Evolutionary conservation across 1,140 invertebrate genomes (phyloP).

Genomic region (Zaprionus gabonicus): DNA sequence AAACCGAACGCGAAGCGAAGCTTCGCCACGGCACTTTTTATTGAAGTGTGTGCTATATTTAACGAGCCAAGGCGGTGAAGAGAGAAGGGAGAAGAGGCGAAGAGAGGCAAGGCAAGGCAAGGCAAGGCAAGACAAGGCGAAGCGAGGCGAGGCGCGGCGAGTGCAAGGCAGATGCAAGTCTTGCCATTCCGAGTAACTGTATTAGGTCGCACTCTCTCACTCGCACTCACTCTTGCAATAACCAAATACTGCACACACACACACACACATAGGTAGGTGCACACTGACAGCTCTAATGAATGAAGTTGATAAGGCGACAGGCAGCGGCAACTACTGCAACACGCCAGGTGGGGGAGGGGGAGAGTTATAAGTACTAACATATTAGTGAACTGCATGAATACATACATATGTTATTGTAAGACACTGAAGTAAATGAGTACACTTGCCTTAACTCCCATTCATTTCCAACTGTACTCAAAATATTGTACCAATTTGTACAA

Average conservation of each 20-base stretch:
- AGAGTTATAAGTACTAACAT: background rate
- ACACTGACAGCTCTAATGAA: slow-evolving; percentile 68
- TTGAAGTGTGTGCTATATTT: slow-evolving; percentile 81
- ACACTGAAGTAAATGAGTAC: too few species aligned
- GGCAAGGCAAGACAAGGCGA: background rate
- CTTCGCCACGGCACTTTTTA: slow-evolving; percentile 61
- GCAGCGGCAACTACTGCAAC: slow-evolving; percentile 31
- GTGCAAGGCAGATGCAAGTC: slow-evolving; percentile 49
- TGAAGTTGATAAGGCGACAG: slow-evolving; percentile 70
- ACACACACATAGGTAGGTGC: background rate
- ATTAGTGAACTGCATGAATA: too few species aligned
- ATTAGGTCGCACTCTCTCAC: slow-evolving; percentile 34
- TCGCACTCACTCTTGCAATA: slow-evolving; percentile 17
- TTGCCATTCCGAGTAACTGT: slow-evolving; percentile 66
- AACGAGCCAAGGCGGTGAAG: slow-evolving; percentile 43
- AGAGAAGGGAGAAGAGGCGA: background rate
- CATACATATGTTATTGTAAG: too few species aligned
- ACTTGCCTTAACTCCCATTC: too few species aligned
- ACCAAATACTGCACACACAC: slow-evolving; percentile 12
- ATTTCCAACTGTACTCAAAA: too few species aligned
- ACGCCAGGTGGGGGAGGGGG: slow-evolving; percentile 10
- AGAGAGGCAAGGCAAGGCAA: background rate
- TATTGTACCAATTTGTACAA: too few species aligned
- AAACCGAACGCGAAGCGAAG: slow-evolving; percentile 62
- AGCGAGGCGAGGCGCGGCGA: background rate